Evolutionary conservation across 37 sponge, comb jelly and placozoan genomes (phyloP).

Genomic region (Ianthella basta): DNA sequence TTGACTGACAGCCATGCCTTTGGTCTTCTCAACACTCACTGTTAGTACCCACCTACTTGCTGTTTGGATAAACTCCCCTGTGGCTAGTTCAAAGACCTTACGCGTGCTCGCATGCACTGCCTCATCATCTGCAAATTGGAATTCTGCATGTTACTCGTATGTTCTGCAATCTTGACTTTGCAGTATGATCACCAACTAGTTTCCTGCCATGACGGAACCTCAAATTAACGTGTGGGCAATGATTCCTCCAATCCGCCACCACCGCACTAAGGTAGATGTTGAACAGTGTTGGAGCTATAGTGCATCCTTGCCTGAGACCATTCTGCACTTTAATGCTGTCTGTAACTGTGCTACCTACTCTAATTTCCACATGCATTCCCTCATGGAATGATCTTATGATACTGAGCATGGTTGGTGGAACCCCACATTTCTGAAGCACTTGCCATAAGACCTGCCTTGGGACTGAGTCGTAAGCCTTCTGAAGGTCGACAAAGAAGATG

Average conservation of each 20-base stretch:
- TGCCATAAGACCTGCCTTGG: neutral
- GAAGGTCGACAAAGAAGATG: neutral
- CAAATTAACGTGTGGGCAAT: neutral
- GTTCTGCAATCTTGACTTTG: no score
- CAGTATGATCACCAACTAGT: no score
- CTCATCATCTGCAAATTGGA: no score
- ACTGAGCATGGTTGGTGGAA: neutral
- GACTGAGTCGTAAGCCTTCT: neutral
- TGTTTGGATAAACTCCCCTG: no score
- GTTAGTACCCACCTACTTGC: no score
- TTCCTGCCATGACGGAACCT: neutral
- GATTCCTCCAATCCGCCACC: neutral
- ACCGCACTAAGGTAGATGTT: no score
- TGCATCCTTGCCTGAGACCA: neutral
- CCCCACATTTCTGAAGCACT: slow-evolving; percentile 1
- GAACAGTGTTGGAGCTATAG: neutral
- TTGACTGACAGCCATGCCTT: no score
- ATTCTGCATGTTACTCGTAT: no score
- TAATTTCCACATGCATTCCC: neutral
- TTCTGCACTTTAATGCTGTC: neutral
- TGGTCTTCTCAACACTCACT: no score
- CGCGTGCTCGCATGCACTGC: no score
- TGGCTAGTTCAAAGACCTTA: no score
- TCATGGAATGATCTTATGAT: neutral
- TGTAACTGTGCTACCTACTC: neutral